phyloP scores from a whole-genome alignment of 2,113 vertebrate species.

The Nerophis ophidion region DNA sequence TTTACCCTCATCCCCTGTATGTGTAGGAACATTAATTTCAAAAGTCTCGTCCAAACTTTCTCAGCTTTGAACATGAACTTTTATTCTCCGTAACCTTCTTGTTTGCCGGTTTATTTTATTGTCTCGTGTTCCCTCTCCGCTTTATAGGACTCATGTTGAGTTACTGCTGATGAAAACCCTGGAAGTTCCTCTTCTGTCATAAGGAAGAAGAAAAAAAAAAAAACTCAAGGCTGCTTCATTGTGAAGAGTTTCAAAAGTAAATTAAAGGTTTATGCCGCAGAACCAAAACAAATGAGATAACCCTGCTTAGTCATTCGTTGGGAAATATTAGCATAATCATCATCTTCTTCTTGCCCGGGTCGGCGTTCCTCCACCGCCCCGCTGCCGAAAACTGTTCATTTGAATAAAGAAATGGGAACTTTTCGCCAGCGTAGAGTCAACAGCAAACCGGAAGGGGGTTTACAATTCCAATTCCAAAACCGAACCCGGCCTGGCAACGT shows the following conservation, averaged over 20 bases:
- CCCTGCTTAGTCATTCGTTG: neutral
- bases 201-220: neutral
- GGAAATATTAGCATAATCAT: constrained; percentile 2
- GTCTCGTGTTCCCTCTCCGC: neutral
- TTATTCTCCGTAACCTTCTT: neutral
- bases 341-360: neutral
- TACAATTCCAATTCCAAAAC: too few species aligned
- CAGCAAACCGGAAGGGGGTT: neutral
- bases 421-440: neutral
- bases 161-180: constrained; percentile 9
- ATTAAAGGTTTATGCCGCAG: constrained; percentile 10
- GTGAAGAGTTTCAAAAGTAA: constrained; percentile 1
- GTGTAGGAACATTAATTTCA: neutral
- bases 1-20: too few species aligned
- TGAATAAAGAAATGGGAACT: constrained; percentile 1
- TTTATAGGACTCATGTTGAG: constrained; percentile 10
- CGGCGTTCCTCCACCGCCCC: neutral
- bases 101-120: constrained; percentile 8
- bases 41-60: neutral
- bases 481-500: too few species aligned
- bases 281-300: constrained; percentile 10
- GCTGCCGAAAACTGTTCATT: constrained; percentile 4
- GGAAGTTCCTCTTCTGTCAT: neutral
- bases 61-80: neutral
- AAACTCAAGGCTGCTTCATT: neutral